A percentile compares a stretch with the other conserved stretches of the same genome.
Conservation (phyloP, 2,113 vertebrate species). For the Indicator indicator region DNA sequence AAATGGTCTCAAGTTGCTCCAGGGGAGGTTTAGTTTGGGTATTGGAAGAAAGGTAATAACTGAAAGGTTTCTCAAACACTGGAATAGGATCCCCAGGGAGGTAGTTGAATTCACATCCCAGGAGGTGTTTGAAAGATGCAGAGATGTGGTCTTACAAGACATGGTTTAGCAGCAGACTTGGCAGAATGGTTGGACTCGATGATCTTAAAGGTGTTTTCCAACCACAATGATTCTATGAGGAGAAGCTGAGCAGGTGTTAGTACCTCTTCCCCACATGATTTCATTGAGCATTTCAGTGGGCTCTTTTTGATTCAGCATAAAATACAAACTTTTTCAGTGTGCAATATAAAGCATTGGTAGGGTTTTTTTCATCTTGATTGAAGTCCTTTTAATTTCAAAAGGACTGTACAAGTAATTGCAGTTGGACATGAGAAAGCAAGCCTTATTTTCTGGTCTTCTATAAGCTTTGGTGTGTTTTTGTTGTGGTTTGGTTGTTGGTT, state of each 20-base stretch:
- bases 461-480: not conserved
- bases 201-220: no score
- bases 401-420: not conserved
- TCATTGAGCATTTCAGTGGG: not conserved
- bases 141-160: no score
- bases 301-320: no score
- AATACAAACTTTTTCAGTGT: not conserved
- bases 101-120: no score
- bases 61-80: no score
- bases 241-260: rapidly evolving
- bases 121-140: no score
- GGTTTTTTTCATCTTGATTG: not conserved
- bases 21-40: no score
- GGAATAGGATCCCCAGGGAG: no score
- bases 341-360: not conserved
- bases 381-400: not conserved
- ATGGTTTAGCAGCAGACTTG: no score
- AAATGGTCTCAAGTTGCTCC: no score
- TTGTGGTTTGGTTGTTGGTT: not conserved
- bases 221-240: not conserved
- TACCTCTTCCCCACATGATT: not conserved
- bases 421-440: not conserved
- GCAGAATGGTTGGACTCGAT: no score
- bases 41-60: no score
- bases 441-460: not conserved